Conservation (phyloP, 2,113 vertebrate species). For the Eira barbara region DNA sequence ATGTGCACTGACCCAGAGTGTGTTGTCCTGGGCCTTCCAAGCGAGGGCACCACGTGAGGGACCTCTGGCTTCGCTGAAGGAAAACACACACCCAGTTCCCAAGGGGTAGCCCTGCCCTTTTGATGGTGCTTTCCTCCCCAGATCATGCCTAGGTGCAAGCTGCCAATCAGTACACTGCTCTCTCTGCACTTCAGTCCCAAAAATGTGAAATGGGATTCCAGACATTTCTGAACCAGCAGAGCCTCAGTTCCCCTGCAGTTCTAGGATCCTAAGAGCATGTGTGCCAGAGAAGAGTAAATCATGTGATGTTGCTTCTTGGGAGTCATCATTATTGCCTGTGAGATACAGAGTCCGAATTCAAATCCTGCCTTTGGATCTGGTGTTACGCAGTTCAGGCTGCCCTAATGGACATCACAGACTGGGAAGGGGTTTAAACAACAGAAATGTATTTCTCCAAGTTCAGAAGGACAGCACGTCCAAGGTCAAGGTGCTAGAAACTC, state of each 20-base stretch:
- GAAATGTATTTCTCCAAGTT: background rate
- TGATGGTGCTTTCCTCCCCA: background rate
- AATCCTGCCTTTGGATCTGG: too few species aligned
- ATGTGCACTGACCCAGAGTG: background rate
- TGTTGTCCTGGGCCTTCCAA: background rate
- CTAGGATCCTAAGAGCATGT: background rate
- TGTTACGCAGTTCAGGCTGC: background rate
- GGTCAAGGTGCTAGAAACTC: background rate
- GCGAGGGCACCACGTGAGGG: fast-evolving
- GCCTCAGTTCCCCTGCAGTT: background rate
- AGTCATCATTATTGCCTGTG: background rate
- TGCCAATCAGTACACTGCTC: background rate
- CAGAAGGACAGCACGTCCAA: background rate
- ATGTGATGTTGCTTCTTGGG: background rate
- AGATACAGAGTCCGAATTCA: background rate
- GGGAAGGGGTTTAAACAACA: background rate
- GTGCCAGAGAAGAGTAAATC: background rate
- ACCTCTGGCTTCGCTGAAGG: background rate
- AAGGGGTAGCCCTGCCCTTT: background rate
- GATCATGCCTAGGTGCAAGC: background rate
- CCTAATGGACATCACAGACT: background rate
- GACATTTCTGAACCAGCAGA: background rate
- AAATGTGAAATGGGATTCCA: background rate
- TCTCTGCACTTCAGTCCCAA: background rate
- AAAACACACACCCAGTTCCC: background rate